These are phyloP conservation scores for Drosophila nebulosa DNA, from an alignment of 1,140 invertebrate genomes.

Conservation along the genomic window DNA sequence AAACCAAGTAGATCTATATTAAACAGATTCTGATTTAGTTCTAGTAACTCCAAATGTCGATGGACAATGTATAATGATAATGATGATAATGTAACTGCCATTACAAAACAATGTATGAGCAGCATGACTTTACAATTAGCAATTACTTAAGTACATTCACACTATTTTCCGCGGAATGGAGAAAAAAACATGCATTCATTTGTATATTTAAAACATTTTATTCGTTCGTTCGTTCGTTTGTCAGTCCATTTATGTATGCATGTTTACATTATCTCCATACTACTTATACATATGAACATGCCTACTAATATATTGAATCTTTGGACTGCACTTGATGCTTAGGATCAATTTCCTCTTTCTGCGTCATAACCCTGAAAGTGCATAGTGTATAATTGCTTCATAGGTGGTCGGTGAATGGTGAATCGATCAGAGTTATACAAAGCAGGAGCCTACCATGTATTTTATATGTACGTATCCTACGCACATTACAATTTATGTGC, in stretches of 20 bases:
- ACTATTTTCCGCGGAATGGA: constrained; percentile 53
- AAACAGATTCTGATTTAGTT: constrained; percentile 58
- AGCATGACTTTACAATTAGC: constrained; percentile 77
- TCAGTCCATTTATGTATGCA: constrained; percentile 18
- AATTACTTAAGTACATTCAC: constrained; percentile 73
- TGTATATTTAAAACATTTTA: constrained; percentile 13
- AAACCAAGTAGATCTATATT: constrained; percentile 13
- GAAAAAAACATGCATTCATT: constrained; percentile 41
- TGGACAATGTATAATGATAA: constrained; percentile 32
- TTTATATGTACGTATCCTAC: background rate
- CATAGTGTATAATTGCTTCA: background rate
- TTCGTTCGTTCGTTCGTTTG: constrained; percentile 1
- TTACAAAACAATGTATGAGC: constrained; percentile 74
- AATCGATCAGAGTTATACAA: background rate
- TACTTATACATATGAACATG: background rate
- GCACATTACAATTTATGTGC: background rate
- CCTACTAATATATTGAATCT: constrained; percentile 5
- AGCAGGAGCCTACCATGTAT: background rate
- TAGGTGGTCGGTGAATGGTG: background rate
- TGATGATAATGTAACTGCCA: constrained; percentile 50
- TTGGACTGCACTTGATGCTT: background rate
- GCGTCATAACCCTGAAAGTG: background rate
- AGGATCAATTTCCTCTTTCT: background rate
- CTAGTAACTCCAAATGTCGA: constrained; percentile 58
- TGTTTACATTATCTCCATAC: constrained; percentile 17